These are phyloP conservation scores for Stictonetta naevosa DNA, from an alignment of 2,113 vertebrate species.

Conservation along the genomic window DNA sequence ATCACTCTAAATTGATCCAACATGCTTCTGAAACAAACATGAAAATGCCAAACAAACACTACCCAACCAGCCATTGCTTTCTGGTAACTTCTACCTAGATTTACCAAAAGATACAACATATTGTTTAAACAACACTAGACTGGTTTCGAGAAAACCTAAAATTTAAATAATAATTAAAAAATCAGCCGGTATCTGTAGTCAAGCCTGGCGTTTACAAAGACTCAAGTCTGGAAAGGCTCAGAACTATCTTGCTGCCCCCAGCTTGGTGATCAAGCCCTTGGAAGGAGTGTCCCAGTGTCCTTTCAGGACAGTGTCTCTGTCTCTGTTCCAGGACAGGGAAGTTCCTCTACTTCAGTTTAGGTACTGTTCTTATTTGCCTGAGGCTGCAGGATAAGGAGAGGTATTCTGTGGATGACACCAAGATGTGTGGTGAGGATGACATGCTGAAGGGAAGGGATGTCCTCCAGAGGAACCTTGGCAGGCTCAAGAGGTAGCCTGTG, in stretches of 20 bases:
- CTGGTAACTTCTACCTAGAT: neutral
- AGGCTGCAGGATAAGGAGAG: neutral
- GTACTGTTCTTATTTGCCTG: neutral
- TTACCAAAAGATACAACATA: neutral
- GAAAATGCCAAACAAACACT: neutral
- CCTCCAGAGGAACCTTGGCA: no score
- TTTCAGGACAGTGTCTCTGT: neutral
- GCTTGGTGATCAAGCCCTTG: neutral
- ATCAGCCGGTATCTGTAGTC: neutral
- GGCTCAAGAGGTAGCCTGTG: no score
- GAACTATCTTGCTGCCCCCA: neutral
- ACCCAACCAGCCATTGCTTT: neutral
- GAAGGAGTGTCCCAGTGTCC: neutral
- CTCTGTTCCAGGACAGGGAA: neutral
- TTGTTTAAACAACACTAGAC: neutral
- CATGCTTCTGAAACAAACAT: neutral
- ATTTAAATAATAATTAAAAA: neutral
- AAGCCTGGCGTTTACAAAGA: neutral
- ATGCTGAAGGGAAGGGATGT: no score
- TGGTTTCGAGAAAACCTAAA: neutral
- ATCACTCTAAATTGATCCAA: neutral
- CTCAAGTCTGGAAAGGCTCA: neutral
- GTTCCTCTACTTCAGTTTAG: neutral
- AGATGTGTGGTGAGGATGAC: no score
- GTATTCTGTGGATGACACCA: no score